Evolutionary conservation across 2,113 vertebrate species (phyloP).

Genomic region (Sinosuthora webbiana): DNA sequence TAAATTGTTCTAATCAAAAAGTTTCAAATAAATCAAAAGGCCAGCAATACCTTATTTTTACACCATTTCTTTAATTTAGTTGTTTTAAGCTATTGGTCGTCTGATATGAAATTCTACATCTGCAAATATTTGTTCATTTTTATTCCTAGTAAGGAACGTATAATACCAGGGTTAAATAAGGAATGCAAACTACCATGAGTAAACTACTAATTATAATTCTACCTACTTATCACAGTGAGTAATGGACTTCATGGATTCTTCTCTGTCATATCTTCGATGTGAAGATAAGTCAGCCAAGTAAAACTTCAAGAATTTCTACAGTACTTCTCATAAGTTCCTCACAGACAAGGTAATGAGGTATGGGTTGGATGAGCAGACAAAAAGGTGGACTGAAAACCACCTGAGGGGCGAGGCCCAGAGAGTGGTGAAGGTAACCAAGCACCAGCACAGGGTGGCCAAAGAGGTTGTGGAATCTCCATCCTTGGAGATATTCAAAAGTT

Average conservation of each 20-base stretch:
- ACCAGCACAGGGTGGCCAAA: background rate
- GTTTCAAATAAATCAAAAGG: background rate
- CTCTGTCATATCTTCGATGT: background rate
- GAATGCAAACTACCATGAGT: background rate
- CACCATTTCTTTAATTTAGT: background rate
- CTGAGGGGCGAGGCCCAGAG: background rate
- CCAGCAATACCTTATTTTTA: background rate
- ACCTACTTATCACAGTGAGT: background rate
- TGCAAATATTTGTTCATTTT: background rate
- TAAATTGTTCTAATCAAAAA: background rate
- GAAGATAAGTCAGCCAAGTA: background rate
- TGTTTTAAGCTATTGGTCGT: background rate
- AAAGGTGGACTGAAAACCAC: background rate
- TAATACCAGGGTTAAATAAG: background rate
- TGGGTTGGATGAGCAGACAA: background rate
- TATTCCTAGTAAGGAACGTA: background rate
- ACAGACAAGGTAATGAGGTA: background rate
- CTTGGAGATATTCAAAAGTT: background rate
- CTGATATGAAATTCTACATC: background rate
- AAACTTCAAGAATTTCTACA: background rate
- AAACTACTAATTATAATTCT: background rate
- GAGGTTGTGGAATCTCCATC: background rate
- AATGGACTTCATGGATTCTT: background rate
- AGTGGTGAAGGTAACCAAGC: accelerated
- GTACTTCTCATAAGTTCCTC: background rate